Evolutionary conservation across 1,140 invertebrate species (phyloP), one percentile per base, ranked within the genome.

Genomic region (Propsilocerus akamusi): DNA sequence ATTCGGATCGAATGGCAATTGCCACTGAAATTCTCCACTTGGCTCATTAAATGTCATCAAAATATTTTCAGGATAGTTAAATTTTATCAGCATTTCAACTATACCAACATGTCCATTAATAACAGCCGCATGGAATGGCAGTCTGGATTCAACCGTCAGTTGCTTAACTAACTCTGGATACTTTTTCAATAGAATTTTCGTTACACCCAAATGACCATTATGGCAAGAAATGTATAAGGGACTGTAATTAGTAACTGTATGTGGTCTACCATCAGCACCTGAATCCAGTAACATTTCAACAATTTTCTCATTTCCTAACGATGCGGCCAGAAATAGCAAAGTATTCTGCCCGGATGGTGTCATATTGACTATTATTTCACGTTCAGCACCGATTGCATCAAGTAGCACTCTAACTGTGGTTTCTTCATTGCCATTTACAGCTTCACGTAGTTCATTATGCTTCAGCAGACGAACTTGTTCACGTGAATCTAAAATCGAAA

Each of bases 191-290:
- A 97, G 66, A 46, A 90, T 64, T 55, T 83, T 76, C 0, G 85
- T 82, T 50, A 96, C 85, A 46, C 88, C 81, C 52, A 74, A 68
- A 63, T 84, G 78, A 1, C 88, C 89, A 63, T 86, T 83, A 59
- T 89, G 86, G 59, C 85, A 86, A 6, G 92, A 86, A 47, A 91
- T 83, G 64, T 97, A 95, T 0, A 97, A 68, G 0, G 94, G 89
- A 5, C 88, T 89, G 63, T 96, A 92, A 58, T 86, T 83, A 1
- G 90, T 94, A 6, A 89, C 80, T 6, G 86, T 80, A 70, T 96
- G 88, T 26, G 80, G 79, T 28, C 86, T 72, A 8, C 84, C 86
- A 68, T 94, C 88, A 1, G 89, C 88, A 8, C 86, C 83, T 50
- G 81, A 68, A 11, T 83, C 80, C 26, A 97, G 59, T 23, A 97